Evolutionary conservation across 2,113 vertebrate species (phyloP).

Genomic region (Ctenomys sociabilis): DNA sequence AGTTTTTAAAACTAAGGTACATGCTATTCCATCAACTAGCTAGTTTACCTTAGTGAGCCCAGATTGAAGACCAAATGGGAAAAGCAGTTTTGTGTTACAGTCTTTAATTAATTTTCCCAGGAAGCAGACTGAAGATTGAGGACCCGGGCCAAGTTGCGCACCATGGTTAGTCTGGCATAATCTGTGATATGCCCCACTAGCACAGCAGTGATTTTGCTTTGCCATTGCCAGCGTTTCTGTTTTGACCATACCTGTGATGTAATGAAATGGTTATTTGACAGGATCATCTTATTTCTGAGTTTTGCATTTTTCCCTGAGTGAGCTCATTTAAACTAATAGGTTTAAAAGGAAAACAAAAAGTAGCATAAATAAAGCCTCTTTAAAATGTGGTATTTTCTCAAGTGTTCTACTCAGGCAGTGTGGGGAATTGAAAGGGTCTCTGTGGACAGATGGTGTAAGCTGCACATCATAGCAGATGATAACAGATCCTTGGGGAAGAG

Average conservation of each 20-base stretch:
- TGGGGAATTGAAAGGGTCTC: slow-evolving; percentile 70
- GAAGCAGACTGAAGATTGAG: background rate
- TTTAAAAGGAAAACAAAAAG: slow-evolving; percentile 46
- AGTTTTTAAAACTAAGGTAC: background rate
- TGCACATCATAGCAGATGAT: slow-evolving; percentile 75
- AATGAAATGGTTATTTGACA: background rate
- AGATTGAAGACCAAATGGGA: background rate
- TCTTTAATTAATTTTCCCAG: background rate
- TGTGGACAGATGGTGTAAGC: slow-evolving; percentile 44
- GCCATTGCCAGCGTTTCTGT: background rate
- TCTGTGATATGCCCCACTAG: background rate
- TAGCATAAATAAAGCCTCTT: slow-evolving; percentile 41
- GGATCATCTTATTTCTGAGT: slow-evolving; percentile 41
- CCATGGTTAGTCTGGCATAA: background rate
- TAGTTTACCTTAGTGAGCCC: background rate
- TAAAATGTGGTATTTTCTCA: slow-evolving; percentile 32
- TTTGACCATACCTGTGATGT: background rate
- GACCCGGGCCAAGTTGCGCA: background rate
- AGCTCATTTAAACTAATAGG: slow-evolving; percentile 57
- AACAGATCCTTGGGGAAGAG: slow-evolving; percentile 63
- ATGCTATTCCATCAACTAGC: background rate
- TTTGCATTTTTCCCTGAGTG: background rate
- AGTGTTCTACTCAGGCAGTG: slow-evolving; percentile 54
- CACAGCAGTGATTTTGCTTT: background rate
- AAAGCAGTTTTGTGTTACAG: background rate